A percentile compares a stretch with the other conserved stretches of the same genome.
phyloP scores from a whole-genome alignment of 2,888 invertebrate genomes.

The Atrina japonica region DNA sequence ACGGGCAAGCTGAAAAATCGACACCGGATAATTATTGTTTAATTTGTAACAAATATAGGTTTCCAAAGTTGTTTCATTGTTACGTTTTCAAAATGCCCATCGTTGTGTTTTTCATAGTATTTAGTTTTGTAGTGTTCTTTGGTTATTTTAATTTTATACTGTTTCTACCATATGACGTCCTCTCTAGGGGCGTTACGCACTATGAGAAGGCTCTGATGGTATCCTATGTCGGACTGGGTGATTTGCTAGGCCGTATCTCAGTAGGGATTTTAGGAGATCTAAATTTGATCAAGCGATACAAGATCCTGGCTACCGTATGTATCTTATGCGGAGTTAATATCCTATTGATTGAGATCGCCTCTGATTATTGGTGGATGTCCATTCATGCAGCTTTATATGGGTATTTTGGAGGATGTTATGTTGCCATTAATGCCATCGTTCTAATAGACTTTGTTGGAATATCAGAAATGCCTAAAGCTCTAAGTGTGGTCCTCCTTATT shows the following conservation, averaged over 20 bases:
- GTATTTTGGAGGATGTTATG: constrained; percentile 70
- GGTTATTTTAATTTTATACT: constrained; percentile 73
- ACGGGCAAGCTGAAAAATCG: constrained; percentile 14
- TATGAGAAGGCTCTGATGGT: constrained; percentile 66
- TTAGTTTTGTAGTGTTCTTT: constrained; percentile 67
- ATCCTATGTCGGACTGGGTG: constrained; percentile 69
- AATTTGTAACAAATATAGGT: constrained; percentile 9
- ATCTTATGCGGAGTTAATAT: constrained; percentile 61
- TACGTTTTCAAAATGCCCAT: constrained; percentile 60
- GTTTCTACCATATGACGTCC: constrained; percentile 64
- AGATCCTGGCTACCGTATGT: constrained; percentile 56
- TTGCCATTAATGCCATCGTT: constrained; percentile 64
- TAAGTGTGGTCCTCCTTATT: constrained; percentile 68
- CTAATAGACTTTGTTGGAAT: constrained; percentile 71
- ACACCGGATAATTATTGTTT: not conserved
- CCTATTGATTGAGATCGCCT: constrained; percentile 55
- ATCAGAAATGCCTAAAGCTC: constrained; percentile 61
- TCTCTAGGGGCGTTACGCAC: constrained; percentile 50
- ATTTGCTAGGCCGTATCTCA: constrained; percentile 64
- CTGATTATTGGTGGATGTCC: constrained; percentile 57
- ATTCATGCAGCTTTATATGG: constrained; percentile 68
- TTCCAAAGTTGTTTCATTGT: constrained; percentile 60
- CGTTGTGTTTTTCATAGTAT: constrained; percentile 57
- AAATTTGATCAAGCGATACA: constrained; percentile 61
- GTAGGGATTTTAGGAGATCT: constrained; percentile 65